phyloP scores from a whole-genome alignment of 2,797 vertebrate genomes.

The Sitta carolinensis region DNA sequence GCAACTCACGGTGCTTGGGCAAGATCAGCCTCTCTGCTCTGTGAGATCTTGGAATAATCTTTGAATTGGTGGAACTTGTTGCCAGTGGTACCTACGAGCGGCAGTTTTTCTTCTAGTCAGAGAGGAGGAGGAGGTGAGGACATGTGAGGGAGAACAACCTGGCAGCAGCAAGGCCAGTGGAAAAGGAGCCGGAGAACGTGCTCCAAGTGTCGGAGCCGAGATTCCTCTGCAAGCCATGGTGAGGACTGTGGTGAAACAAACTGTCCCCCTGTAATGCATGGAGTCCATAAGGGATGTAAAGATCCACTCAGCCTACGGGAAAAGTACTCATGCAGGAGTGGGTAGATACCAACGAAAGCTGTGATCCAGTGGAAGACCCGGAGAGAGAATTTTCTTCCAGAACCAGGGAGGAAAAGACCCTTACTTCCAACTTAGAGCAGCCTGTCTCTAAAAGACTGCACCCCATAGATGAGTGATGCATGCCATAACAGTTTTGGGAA shows the following conservation, averaged over 20 bases:
- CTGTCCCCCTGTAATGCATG: not conserved
- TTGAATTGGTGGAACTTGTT: not conserved
- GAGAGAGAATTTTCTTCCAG: no score
- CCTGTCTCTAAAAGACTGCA: not conserved
- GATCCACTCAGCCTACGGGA: not conserved
- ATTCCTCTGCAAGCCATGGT: not conserved
- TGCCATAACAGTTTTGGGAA: not conserved
- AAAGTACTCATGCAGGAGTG: not conserved
- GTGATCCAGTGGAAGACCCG: not conserved
- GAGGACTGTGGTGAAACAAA: not conserved
- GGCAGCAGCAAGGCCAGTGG: not conserved
- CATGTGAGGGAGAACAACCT: no score
- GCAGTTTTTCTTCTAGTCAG: not conserved
- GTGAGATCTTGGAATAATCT: rapidly evolving
- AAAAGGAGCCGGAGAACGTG: not conserved
- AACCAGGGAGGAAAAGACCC: not conserved
- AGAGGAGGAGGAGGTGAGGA: not conserved
- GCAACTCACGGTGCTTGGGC: rapidly evolving
- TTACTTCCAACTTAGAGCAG: not conserved
- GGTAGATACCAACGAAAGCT: not conserved
- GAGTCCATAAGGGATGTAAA: not conserved
- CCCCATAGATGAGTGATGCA: rapidly evolving
- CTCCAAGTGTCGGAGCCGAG: not conserved
- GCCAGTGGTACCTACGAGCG: not conserved
- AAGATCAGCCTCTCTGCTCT: rapidly evolving